A percentile compares a stretch with the other conserved stretches of the same genome.
phyloP scores from a whole-genome alignment of 2,888 invertebrate genomes.

The Tiphia femorata region DNA sequence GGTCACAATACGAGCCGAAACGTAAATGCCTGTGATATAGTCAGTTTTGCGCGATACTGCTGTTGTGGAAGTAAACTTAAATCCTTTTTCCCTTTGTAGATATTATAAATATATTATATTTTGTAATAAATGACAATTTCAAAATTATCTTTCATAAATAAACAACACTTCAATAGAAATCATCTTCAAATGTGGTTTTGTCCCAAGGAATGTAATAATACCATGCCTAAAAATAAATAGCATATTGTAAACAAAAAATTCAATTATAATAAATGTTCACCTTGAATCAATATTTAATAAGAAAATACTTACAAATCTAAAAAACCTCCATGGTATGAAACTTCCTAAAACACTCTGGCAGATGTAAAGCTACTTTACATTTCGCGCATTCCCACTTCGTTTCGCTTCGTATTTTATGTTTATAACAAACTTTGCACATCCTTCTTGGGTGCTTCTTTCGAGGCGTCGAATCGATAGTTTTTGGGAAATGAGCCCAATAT shows the following conservation, averaged over 20 bases:
- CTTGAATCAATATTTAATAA: neutral
- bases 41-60: too few relatives aligned
- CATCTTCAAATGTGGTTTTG: neutral
- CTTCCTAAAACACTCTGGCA: neutral
- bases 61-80: too few relatives aligned
- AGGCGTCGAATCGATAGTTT: constrained; percentile 14
- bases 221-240: neutral
- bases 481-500: too few relatives aligned
- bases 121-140: too few relatives aligned
- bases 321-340: neutral
- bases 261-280: neutral
- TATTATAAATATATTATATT: too few relatives aligned
- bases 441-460: neutral
- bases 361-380: constrained; percentile 1
- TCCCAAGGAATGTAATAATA: too few relatives aligned
- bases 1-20: too few relatives aligned
- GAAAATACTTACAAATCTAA: constrained; percentile 4
- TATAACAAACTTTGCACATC: constrained; percentile 10
- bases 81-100: too few relatives aligned
- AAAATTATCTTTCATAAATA: too few relatives aligned
- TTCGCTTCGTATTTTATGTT: neutral
- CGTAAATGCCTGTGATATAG: too few relatives aligned
- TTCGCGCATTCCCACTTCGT: neutral
- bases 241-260: neutral
- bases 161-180: neutral